A percentile compares a stretch with the other conserved stretches of the same genome.
Conservation (phyloP, 2,113 vertebrate genomes). For the Pteruthius melanotis region DNA sequence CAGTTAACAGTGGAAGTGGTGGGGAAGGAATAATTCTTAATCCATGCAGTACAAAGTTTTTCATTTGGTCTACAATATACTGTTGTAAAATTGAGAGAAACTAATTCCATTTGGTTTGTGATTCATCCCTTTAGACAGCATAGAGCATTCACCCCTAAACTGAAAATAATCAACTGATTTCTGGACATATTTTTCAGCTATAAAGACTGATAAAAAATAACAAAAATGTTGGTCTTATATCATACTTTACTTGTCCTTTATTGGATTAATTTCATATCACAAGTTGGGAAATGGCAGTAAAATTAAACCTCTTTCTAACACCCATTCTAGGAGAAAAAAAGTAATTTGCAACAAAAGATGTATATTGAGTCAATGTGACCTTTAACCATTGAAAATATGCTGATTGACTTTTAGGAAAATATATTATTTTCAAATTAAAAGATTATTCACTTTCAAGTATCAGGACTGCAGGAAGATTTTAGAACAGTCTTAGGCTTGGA, state of each 20-base stretch:
- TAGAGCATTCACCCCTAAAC: background rate
- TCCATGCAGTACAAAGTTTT: background rate
- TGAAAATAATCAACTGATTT: background rate
- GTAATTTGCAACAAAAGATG: background rate
- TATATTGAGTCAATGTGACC: background rate
- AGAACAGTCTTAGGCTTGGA: background rate
- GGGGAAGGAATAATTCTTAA: background rate
- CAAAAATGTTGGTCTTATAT: background rate
- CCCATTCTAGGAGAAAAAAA: background rate
- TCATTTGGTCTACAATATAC: background rate
- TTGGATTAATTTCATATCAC: background rate
- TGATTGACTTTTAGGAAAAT: background rate
- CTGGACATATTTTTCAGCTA: background rate
- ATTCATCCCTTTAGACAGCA: background rate
- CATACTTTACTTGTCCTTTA: background rate
- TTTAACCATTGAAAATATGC: background rate
- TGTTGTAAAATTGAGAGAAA: background rate
- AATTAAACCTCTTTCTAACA: background rate
- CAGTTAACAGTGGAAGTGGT: background rate
- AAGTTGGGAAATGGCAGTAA: background rate
- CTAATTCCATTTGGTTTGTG: background rate
- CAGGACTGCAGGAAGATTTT: background rate
- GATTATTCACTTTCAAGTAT: background rate
- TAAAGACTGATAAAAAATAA: background rate
- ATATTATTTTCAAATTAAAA: background rate